Percentiles rank a stretch among this genome's conserved stretches.
Conservation (phyloP, 2,888 invertebrate species). For the Sipunculus nudus region DNA sequence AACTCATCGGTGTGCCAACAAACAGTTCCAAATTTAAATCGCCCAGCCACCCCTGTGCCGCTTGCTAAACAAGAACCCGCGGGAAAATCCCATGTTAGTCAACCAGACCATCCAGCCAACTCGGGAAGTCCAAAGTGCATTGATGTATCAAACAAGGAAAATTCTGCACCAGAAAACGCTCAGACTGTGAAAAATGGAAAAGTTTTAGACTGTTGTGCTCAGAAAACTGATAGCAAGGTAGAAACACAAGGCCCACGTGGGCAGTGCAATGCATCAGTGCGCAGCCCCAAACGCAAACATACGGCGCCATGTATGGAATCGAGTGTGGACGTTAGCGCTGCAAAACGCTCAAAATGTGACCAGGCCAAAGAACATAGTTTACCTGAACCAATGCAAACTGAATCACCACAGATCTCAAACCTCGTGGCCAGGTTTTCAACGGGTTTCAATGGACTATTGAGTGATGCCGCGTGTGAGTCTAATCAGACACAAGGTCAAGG, state of each 20-base stretch:
- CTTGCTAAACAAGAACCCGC: too few species aligned
- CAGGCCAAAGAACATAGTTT: neutral
- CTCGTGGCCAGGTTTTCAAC: constrained; percentile 58
- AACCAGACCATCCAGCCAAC: neutral
- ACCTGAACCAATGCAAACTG: constrained; percentile 48
- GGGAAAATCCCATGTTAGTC: too few species aligned
- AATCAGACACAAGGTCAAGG: neutral
- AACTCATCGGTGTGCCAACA: too few species aligned
- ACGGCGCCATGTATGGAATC: constrained; percentile 1
- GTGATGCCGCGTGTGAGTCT: neutral
- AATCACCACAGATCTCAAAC: constrained; percentile 52
- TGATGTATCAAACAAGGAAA: neutral
- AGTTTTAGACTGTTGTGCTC: neutral
- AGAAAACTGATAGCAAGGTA: constrained; percentile 4
- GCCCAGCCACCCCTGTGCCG: neutral
- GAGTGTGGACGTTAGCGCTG: neutral
- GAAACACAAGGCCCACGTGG: neutral
- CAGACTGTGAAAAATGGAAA: too few species aligned
- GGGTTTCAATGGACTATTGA: constrained; percentile 54
- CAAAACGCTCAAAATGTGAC: neutral
- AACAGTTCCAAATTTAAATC: too few species aligned
- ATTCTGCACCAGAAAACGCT: too few species aligned
- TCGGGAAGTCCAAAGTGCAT: neutral
- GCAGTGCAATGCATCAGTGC: neutral
- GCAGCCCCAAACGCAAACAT: neutral